These are phyloP conservation scores for Tachysurus vachellii DNA, from an alignment of 2,113 vertebrate genomes.

Conservation along the genomic window DNA sequence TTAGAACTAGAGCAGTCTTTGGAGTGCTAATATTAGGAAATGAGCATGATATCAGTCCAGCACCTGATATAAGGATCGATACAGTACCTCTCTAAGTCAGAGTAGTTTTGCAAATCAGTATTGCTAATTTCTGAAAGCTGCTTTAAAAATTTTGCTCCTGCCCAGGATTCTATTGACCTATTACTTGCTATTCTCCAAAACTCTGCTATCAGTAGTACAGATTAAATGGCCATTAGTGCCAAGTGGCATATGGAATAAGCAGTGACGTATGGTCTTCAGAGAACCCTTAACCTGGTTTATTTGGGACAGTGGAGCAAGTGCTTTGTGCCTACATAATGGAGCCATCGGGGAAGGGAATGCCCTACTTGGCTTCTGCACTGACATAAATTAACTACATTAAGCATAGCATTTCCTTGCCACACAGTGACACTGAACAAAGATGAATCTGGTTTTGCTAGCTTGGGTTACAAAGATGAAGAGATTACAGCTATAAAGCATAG, in stretches of 20 bases:
- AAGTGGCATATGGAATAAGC: neutral
- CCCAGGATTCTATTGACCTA: neutral
- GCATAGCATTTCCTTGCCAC: neutral
- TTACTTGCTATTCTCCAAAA: neutral
- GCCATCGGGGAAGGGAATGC: conserved; percentile 19
- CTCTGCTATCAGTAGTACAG: conserved; percentile 7
- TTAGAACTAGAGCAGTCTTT: neutral
- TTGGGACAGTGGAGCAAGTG: conserved; percentile 7
- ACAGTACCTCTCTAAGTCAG: too few species aligned
- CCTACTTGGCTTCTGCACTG: conserved; percentile 23
- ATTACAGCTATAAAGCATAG: neutral
- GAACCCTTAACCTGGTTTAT: conserved; percentile 38
- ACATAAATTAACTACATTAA: conserved; percentile 44
- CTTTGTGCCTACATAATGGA: conserved; percentile 35
- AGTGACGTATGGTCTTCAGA: conserved; percentile 14
- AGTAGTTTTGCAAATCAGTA: neutral
- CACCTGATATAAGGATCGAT: neutral
- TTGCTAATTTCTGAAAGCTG: neutral
- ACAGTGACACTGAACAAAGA: neutral
- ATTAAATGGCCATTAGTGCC: conserved; percentile 29
- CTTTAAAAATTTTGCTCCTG: neutral
- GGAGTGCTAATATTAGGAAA: neutral
- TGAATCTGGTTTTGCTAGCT: conserved; percentile 1
- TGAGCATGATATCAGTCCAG: neutral
- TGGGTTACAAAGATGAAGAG: neutral